Evolutionary conservation across 2,888 invertebrate genomes (phyloP).

Genomic region (Hartigia nigra): DNA sequence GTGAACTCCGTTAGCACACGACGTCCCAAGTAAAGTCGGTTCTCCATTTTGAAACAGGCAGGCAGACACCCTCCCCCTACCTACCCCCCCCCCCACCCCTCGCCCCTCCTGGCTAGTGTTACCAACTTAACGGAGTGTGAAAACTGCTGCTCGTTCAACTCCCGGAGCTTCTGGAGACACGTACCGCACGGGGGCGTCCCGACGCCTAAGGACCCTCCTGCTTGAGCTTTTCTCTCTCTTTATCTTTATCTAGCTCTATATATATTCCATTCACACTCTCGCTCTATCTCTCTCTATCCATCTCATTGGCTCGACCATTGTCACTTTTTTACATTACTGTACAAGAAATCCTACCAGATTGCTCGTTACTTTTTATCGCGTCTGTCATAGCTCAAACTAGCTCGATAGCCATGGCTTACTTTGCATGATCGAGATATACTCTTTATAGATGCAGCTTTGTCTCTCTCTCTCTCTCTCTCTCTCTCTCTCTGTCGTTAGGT

Average conservation of each 20-base stretch:
- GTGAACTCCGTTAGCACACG: neutral
- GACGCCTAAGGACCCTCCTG: neutral
- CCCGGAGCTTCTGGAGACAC: neutral
- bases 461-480: neutral
- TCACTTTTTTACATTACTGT: neutral
- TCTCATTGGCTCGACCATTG: neutral
- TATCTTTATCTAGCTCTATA: too few relatives aligned
- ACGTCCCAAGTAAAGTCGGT: neutral
- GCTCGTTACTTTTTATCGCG: neutral
- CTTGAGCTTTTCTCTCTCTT: neutral
- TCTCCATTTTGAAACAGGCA: neutral
- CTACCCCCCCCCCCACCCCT: too few relatives aligned
- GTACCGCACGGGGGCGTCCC: neutral
- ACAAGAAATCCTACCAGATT: neutral
- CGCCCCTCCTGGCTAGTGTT: slow-evolving; percentile 3
- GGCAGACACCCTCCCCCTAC: neutral
- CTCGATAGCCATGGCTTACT: neutral
- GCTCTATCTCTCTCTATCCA: neutral
- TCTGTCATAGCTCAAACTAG: neutral
- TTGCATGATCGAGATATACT: too few relatives aligned
- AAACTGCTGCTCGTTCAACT: slow-evolving; percentile 20
- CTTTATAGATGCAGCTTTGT: too few relatives aligned
- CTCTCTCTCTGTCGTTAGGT: neutral
- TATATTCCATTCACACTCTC: too few relatives aligned
- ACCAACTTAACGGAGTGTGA: slow-evolving; percentile 22